Conservation (phyloP, 2,888 invertebrate species). For the Ochropacha duplaris region DNA sequence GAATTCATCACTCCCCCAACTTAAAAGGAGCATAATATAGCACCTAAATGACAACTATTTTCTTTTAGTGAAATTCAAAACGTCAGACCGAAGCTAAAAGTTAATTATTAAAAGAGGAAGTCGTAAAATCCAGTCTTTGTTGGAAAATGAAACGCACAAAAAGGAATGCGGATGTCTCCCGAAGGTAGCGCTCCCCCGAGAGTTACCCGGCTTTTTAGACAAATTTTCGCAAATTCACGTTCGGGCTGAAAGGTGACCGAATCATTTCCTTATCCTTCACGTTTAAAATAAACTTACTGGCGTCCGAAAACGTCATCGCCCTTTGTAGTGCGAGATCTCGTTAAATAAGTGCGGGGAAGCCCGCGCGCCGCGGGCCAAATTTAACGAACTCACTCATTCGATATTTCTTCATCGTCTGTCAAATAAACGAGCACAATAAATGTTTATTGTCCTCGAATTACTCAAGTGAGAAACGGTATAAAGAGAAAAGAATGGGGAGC, state of each 20-base stretch:
- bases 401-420: slow-evolving; percentile 78
- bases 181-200: slow-evolving; percentile 45
- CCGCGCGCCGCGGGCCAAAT: slow-evolving; percentile 51
- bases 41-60: background rate
- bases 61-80: slow-evolving; percentile 18
- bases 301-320: slow-evolving; percentile 33
- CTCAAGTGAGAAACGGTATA: slow-evolving; percentile 80
- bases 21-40: background rate
- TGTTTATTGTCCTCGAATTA: slow-evolving; percentile 82
- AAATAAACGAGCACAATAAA: slow-evolving; percentile 80
- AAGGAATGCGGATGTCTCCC: slow-evolving; percentile 64
- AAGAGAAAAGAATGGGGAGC: slow-evolving; percentile 77
- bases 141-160: slow-evolving; percentile 62
- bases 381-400: slow-evolving; percentile 71
- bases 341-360: slow-evolving; percentile 53
- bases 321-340: slow-evolving; percentile 49
- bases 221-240: slow-evolving; percentile 62
- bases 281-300: slow-evolving; percentile 35
- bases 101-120: slow-evolving; percentile 65
- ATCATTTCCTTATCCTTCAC: slow-evolving; percentile 53
- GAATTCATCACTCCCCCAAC: background rate
- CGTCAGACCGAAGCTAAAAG: slow-evolving; percentile 36
- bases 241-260: slow-evolving; percentile 51
- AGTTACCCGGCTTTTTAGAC: slow-evolving; percentile 49
- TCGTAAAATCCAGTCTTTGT: slow-evolving; percentile 63